These are phyloP conservation scores for Hylyphantes graminicola DNA, from an alignment of 1,140 invertebrate genomes.

Conservation along the genomic window DNA sequence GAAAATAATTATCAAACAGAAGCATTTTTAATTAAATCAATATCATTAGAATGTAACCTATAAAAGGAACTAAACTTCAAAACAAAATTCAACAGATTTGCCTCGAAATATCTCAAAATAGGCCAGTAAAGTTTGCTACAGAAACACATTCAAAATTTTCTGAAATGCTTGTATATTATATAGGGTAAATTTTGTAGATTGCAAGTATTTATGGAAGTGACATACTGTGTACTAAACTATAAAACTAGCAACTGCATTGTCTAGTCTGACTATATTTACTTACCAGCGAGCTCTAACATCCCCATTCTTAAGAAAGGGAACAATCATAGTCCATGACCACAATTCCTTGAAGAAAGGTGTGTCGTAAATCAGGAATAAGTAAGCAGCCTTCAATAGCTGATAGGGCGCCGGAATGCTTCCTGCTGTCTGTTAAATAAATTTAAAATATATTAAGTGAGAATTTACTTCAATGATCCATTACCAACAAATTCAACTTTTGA, in stretches of 20 bases:
- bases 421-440: slow-evolving; percentile 3
- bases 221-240: too few species aligned
- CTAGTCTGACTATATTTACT: not conserved
- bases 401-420: not conserved
- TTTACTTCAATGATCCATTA: not conserved
- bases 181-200: too few species aligned
- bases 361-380: slow-evolving; percentile 47
- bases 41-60: too few species aligned
- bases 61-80: too few species aligned
- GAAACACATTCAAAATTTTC: not conserved
- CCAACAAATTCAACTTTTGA: too few species aligned
- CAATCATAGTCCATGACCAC: slow-evolving; percentile 42
- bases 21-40: not conserved
- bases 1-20: slow-evolving; percentile 3
- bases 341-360: slow-evolving; percentile 19
- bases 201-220: too few species aligned
- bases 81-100: too few species aligned
- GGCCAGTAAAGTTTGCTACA: too few species aligned
- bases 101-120: too few species aligned
- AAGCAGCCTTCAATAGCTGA: slow-evolving; percentile 31
- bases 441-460: not conserved
- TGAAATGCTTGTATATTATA: too few species aligned
- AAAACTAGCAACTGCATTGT: too few species aligned
- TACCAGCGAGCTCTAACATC: slow-evolving; percentile 9
- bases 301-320: slow-evolving; percentile 12